Base-by-base conservation (phyloP, 2,888 invertebrate genomes). In the Darwinula stevensoni region DNA sequence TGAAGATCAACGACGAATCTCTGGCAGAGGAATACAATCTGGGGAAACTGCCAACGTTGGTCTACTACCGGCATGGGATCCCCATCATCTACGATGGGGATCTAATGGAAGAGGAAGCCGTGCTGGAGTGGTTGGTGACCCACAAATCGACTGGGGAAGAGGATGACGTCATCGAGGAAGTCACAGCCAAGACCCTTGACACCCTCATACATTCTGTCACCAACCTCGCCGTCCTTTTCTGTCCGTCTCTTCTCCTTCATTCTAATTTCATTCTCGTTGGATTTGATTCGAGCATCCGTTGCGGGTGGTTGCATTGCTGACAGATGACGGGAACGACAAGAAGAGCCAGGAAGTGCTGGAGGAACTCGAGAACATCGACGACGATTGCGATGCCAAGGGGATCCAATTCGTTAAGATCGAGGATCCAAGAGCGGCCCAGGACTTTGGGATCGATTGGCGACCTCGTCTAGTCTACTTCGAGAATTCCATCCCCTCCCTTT, bases 31-130 rank as follows among this genome's bases (percentile, higher is more conserved):
- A 84, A 56, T 84, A 84, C 57, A 82, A 74, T 58, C 61, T 84
- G 52, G 78, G 75, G 47, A 63, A 66, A 35, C 56, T 84, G 47
- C 84, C 84, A 45, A 71, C 70, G 46, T 61, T 84, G 44, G 80
- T 84, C 40, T 84, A 84, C 59, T 84, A 84, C 56, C 65, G 82
- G 50, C 76, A 80, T 56, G 73, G 80, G 59, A 80, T 76, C 51
- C 84, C 84, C 41, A 74, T 84, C 50, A 75, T 84, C 49, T 86
- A 78, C 53, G 78, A 82, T 65, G 82, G 73, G 49, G 80, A 84
- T 57, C 54, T 84, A 39, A 75, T 73, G 40, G 67, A 65, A 45
- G 84, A 84, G 53, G 80, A 82, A 51, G 76, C 80, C 49, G 84
- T 84, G 26, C 56, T 84, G 45, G 80, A 80, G 51, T 84, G 84